A percentile compares a stretch with the other conserved stretches of the same genome.
phyloP scores from a whole-genome alignment of 2,888 invertebrate species.

The Monopis laevigella region DNA sequence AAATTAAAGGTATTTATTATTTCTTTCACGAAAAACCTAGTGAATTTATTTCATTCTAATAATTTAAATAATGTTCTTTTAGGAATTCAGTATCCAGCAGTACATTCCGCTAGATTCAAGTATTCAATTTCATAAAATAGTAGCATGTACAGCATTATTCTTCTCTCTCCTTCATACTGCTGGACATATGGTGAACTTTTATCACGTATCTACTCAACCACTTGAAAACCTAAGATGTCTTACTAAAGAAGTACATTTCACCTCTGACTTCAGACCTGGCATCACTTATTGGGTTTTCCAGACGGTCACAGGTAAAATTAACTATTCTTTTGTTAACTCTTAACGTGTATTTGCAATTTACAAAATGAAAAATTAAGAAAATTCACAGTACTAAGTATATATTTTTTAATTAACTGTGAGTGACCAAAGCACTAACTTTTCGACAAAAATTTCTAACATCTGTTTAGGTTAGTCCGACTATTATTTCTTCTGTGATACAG shows the following conservation, averaged over 20 bases:
- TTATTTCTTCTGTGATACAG: too few relatives aligned
- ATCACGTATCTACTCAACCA: conserved; percentile 96
- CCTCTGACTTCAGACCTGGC: conserved; percentile 93
- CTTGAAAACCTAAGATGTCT: conserved; percentile 91
- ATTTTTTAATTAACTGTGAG: too few relatives aligned
- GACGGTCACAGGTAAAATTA: conserved; percentile 85
- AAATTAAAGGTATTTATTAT: conserved; percentile 73
- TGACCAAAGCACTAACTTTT: too few relatives aligned
- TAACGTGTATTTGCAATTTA: too few relatives aligned
- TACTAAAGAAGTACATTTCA: conserved; percentile 93
- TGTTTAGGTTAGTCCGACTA: too few relatives aligned
- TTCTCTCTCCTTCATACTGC: conserved; percentile 93
- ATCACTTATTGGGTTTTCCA: conserved; percentile 96
- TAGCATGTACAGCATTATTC: conserved; percentile 92
- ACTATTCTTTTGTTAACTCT: too few relatives aligned
- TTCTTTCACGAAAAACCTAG: background rate
- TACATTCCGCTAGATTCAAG: conserved; percentile 95
- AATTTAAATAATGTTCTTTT: conserved; percentile 15
- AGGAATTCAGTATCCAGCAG: conserved; percentile 91
- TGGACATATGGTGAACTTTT: conserved; percentile 97
- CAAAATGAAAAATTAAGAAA: too few relatives aligned
- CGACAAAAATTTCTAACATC: too few relatives aligned
- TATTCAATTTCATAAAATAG: conserved; percentile 97
- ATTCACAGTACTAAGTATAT: too few relatives aligned
- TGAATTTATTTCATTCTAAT: background rate